A percentile compares a stretch with the other conserved stretches of the same genome.
These are phyloP conservation scores for Ceratina japonica DNA, from an alignment of 1,140 invertebrate genomes.

Conservation along the genomic window DNA sequence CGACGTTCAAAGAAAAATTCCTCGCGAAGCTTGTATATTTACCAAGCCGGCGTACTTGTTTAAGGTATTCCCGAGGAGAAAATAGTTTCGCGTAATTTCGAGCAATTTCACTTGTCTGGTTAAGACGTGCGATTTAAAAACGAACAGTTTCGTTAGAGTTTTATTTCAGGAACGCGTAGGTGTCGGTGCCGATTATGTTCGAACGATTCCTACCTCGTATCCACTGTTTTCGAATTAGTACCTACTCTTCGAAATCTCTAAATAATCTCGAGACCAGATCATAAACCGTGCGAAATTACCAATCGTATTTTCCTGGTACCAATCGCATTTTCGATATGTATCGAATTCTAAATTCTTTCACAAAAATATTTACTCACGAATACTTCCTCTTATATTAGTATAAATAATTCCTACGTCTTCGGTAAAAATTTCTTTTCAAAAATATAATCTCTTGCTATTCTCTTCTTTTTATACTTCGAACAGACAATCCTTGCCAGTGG, in stretches of 20 bases:
- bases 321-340: not conserved
- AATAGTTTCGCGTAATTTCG: not conserved
- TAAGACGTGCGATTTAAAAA: not conserved
- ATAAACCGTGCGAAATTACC: not conserved
- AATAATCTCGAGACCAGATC: not conserved
- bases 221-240: slow-evolving; percentile 8
- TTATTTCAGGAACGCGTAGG: slow-evolving; percentile 7
- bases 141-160: not conserved
- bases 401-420: not conserved
- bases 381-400: not conserved
- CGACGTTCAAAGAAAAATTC: no score
- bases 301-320: no score
- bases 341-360: not conserved
- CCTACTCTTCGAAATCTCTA: not conserved
- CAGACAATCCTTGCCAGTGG: not conserved
- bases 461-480: not conserved
- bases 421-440: slow-evolving; percentile 9
- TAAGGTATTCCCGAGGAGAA: not conserved
- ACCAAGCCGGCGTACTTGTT: no score
- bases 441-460: slow-evolving; percentile 15
- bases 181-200: not conserved
- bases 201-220: not conserved
- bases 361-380: not conserved
- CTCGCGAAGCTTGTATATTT: no score
- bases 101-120: not conserved